Base-by-base conservation (phyloP, 92 coral and sea anemone genomes). In the Montipora capitata region DNA sequence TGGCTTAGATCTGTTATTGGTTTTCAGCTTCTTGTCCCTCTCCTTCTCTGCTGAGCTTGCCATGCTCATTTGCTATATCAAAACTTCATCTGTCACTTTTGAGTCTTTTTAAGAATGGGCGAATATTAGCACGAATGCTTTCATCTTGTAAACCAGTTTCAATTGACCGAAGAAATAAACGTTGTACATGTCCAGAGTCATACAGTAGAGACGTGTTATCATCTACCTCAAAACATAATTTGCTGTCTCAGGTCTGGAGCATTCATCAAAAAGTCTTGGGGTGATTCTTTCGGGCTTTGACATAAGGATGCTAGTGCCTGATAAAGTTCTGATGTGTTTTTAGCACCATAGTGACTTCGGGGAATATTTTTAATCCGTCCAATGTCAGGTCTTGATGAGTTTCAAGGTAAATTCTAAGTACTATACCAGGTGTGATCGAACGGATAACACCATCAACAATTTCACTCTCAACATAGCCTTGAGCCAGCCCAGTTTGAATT, bases 111-210 rank as follows among this genome's bases (percentile, higher is more conserved):
- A 93, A 80, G 51, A 79, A 86, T 12, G 90, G 90, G 12, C 96
- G 88, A 1, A 93, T 62, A 65, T 89, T 92, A 0, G 83, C 74
- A 43, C 90, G 73, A 67, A 94, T 92, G 15, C 84, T 87, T 43
- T 94, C 92, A 64, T 89, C 88, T 44, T 72, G 94, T 45, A 82
- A 13, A 16, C 97, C 94, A 15, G 97, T 92, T 66, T 94, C 95
- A 5, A 92, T 90, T 3, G 94, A 42, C 4, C 69, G 83, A 11
- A 91, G 82, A 40, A 91, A 85, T 65, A 94, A 57, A 6, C 83
- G 78, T 51, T 85, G 88, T 10, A 85, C 75, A 58, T 72, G 87
- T 5, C 27, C 90, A 6, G 89, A 62, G 64, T 85, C 92, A 74
- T 86, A 89, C 63, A 86, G 44, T 18, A 89, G 27, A 7, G 71